Evolutionary conservation across 2,113 vertebrate species (phyloP).

Genomic region (Strix aluco): DNA sequence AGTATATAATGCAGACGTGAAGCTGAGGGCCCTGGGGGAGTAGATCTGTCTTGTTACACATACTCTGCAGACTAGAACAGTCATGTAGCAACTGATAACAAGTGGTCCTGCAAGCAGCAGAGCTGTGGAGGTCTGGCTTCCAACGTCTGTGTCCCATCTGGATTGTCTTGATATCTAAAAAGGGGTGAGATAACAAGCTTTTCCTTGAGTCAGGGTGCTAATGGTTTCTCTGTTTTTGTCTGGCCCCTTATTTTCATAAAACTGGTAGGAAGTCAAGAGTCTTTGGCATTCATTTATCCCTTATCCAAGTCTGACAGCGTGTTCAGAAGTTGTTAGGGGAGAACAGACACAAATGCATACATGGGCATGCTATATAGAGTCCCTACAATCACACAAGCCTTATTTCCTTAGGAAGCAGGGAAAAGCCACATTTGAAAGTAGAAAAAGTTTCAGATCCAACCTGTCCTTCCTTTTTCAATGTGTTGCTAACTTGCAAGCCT

Average conservation of each 20-base stretch:
- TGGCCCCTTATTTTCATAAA: not conserved
- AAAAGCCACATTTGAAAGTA: not conserved
- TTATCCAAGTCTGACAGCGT: not conserved
- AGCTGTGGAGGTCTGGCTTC: not conserved
- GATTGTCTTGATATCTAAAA: not conserved
- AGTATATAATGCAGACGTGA: not conserved
- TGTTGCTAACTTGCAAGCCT: not conserved
- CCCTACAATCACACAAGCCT: not conserved
- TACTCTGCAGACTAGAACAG: not conserved
- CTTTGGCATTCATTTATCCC: not conserved
- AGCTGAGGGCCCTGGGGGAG: not conserved
- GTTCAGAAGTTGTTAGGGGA: not conserved
- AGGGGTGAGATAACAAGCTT: not conserved
- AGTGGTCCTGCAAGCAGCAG: not conserved
- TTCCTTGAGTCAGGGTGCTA: not conserved
- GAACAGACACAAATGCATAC: not conserved
- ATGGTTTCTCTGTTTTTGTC: not conserved
- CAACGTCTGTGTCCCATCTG: conserved; percentile 6
- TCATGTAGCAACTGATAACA: not conserved
- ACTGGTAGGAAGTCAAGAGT: not conserved
- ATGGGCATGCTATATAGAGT: not conserved
- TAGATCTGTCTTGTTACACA: not conserved
- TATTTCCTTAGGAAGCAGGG: not conserved
- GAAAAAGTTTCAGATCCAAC: not conserved
- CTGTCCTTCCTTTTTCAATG: not conserved